These are phyloP conservation scores for Drosophila mauritiana DNA, from an alignment of 1,140 invertebrate genomes.

Conservation along the genomic window DNA sequence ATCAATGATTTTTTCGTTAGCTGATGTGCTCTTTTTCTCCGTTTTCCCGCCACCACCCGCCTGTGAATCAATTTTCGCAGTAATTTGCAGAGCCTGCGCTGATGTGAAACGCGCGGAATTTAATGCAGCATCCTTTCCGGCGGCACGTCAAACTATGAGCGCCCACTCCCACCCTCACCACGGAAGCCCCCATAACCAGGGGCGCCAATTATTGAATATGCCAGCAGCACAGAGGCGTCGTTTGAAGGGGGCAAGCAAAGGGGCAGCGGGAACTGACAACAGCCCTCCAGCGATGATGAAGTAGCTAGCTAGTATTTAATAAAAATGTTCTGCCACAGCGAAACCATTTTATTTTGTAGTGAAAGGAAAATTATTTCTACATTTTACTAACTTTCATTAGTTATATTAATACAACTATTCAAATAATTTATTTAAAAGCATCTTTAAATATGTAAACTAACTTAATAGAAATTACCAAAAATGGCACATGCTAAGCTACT, in stretches of 20 bases:
- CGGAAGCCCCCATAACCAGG: conserved; percentile 20
- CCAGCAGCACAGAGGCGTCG: conserved; percentile 21
- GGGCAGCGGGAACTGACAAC: neutral
- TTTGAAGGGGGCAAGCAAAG: neutral
- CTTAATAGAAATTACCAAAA: too few species aligned
- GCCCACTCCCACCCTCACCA: conserved; percentile 1
- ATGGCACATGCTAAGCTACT: too few species aligned
- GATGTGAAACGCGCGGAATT: conserved; percentile 54
- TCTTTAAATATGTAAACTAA: too few species aligned
- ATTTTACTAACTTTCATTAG: too few species aligned
- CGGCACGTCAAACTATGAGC: conserved; percentile 61
- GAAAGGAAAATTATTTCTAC: too few species aligned
- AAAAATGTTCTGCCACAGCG: too few species aligned
- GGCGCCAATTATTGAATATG: conserved; percentile 76
- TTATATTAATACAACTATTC: too few species aligned
- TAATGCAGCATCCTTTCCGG: conserved; percentile 72
- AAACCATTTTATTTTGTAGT: too few species aligned
- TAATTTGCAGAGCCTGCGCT: conserved; percentile 58
- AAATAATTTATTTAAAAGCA: too few species aligned
- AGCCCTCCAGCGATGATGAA: neutral
- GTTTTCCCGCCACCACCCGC: neutral
- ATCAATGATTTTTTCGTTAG: conserved; percentile 15
- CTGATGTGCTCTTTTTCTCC: neutral
- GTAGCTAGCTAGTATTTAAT: neutral
- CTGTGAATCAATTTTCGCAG: conserved; percentile 66